These are phyloP conservation scores for Charadrius vociferus DNA, from an alignment of 2,113 vertebrate genomes.

Conservation along the genomic window DNA sequence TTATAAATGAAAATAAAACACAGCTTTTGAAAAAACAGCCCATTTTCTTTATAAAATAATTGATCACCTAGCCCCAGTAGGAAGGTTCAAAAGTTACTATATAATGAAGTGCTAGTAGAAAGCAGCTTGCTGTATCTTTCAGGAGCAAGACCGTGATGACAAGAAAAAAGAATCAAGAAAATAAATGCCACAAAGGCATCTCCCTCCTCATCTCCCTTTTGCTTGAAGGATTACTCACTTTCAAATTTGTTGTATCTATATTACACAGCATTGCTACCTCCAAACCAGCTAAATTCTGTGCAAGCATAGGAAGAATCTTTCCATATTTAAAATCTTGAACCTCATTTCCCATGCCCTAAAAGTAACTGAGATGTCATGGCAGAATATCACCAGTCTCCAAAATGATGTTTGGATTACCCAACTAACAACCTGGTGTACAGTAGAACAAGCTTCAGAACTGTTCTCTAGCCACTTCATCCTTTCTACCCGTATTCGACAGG, in stretches of 20 bases:
- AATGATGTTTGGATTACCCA: background rate
- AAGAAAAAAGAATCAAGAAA: background rate
- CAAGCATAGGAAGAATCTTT: background rate
- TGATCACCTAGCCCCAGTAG: background rate
- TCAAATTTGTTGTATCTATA: background rate
- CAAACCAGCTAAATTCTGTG: background rate
- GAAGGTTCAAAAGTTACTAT: background rate
- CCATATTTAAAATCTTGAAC: background rate
- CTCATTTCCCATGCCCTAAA: background rate
- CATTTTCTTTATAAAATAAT: slow-evolving; percentile 60
- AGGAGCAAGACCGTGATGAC: background rate
- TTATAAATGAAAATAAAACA: slow-evolving; percentile 74
- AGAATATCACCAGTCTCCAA: background rate
- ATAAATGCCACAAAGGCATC: background rate
- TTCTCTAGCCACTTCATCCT: background rate
- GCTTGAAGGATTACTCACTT: background rate
- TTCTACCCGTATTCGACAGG: background rate
- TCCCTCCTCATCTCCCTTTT: background rate
- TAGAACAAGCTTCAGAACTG: background rate
- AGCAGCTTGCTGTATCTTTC: background rate
- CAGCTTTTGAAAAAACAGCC: slow-evolving; percentile 57
- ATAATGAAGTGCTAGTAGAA: background rate
- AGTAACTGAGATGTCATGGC: background rate
- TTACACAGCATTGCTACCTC: background rate
- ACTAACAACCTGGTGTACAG: background rate